Base-by-base conservation (phyloP, 2,888 invertebrate genomes). In the Nycteola revayana region DNA sequence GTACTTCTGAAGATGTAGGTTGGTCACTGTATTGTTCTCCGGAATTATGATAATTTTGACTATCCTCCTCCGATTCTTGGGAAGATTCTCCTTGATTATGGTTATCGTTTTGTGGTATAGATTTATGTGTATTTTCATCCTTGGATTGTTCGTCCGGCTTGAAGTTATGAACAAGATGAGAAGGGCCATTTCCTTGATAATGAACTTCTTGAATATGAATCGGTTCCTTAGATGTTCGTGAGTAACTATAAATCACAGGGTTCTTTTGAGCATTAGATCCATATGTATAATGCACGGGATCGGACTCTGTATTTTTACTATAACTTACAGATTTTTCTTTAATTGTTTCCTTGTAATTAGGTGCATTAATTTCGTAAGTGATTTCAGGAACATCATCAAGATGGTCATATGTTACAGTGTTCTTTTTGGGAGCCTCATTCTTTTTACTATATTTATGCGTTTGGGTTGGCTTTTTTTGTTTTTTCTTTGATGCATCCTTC, bases 301-400 rank as follows among this genome's bases (percentile, higher is more conserved):
- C 75, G 1, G 73, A 66, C 29, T 75, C 61, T 1, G 77, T 80
- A 51, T 82, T 67, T 49, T 80, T 86, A 28, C 85, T 81, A 38
- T 84, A 87, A 23, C 69, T 80, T 8, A 84, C 54, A 28, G 74
- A 69, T 58, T 87, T 69, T 63, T 85, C 79, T 38, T 78, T 79
- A 26, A 70, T 70, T 3, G 79, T 79, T 59, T 87, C 86, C 28
- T 80, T 82, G 35, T 81, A 74, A 35, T 76, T 83, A 3, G 87
- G 87, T 1, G 75, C 64, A 49, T 80, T 76, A 11, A 81, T 77
- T 63, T 84, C 84, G 41, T 84, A 84, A 0, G 74, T 62, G 26
- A 80, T 66, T 54, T 83, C 83, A 6, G 83, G 81, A 32, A 57
- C 61, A 25, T 66, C 74, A 32, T 82, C 64, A 2, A 69, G 63